phyloP scores from a whole-genome alignment of 2,113 vertebrate genomes.

The Cnemophilus loriae region DNA sequence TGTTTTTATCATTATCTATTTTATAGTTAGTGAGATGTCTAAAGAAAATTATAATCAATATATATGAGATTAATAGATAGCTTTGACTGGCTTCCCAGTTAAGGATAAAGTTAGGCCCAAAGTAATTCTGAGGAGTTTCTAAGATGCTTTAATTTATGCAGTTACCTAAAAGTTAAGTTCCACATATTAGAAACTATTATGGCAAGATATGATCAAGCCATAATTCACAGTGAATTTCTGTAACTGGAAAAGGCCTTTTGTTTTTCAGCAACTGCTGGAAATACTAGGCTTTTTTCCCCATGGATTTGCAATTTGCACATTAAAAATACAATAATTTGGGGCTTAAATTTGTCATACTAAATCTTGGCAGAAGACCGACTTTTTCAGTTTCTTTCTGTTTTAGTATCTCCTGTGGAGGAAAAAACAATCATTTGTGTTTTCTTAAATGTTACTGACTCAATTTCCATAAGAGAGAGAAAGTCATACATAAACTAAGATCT shows the following conservation, averaged over 20 bases:
- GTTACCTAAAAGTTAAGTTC: not conserved
- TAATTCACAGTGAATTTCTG: not conserved
- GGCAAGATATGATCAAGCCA: not conserved
- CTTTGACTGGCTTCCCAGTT: not conserved
- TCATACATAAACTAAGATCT: not conserved
- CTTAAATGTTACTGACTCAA: slow-evolving; percentile 18
- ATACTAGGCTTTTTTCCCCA: not conserved
- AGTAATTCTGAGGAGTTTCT: not conserved
- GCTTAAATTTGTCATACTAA: not conserved
- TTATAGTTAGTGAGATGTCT: not conserved
- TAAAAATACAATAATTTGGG: not conserved
- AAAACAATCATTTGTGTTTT: not conserved
- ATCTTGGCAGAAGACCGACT: not conserved
- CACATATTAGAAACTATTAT: not conserved
- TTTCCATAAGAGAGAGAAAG: slow-evolving; percentile 21
- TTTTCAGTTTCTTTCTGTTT: not conserved
- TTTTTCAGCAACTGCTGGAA: not conserved
- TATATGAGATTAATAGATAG: not conserved
- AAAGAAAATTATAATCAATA: not conserved
- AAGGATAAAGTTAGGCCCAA: not conserved
- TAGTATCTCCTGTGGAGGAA: not conserved
- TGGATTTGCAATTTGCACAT: not conserved
- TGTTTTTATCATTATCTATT: not conserved
- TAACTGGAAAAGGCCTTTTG: not conserved
- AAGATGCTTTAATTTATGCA: not conserved